These are phyloP conservation scores for Epinephelus lanceolatus DNA, from an alignment of 2,113 vertebrate genomes.

Conservation along the genomic window DNA sequence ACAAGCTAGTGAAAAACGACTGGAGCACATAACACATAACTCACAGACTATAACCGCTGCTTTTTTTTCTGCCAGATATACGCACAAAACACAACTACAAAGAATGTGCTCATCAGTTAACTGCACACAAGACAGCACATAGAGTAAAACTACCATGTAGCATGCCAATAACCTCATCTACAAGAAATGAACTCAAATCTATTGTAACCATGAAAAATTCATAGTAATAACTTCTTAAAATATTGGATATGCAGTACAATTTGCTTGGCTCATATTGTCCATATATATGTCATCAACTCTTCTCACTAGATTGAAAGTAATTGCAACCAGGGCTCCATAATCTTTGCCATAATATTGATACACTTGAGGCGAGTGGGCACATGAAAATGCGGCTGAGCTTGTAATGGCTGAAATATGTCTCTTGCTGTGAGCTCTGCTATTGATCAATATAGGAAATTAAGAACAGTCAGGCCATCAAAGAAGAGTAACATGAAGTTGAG, in stretches of 20 bases:
- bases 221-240: conserved; percentile 29
- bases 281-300: conserved; percentile 68
- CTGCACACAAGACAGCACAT: conserved; percentile 10
- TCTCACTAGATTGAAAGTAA: conserved; percentile 63
- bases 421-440: conserved; percentile 40
- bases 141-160: conserved; percentile 4
- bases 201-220: conserved; percentile 26
- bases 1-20: conserved; percentile 37
- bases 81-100: conserved; percentile 40
- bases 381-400: conserved; percentile 31
- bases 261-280: conserved; percentile 45
- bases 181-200: conserved; percentile 22
- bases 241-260: conserved; percentile 19
- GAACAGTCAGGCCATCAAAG: not conserved
- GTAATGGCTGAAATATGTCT: conserved; percentile 45
- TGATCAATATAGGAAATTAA: conserved; percentile 32
- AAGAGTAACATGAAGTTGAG: not conserved
- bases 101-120: conserved; percentile 24
- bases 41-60: conserved; percentile 41
- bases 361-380: conserved; percentile 31
- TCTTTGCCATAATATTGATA: conserved; percentile 59
- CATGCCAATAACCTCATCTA: conserved; percentile 24
- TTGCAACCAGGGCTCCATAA: conserved; percentile 40
- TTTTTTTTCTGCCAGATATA: conserved; percentile 27
- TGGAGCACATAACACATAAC: conserved; percentile 42